Evolutionary conservation across 2,113 vertebrate species (phyloP).

Genomic region (Apaloderma vittatum): DNA sequence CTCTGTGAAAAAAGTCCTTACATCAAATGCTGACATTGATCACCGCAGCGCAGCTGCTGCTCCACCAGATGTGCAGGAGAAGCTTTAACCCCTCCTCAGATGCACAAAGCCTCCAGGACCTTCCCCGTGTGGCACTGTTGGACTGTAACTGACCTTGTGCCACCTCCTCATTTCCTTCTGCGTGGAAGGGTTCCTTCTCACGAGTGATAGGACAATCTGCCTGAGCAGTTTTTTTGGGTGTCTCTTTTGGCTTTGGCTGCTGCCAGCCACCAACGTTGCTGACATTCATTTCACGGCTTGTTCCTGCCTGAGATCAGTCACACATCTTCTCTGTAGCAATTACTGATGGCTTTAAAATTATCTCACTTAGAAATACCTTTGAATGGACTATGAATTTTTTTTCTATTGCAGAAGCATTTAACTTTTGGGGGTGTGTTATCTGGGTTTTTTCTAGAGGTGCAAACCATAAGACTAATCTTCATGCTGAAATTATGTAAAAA

Average conservation of each 20-base stretch:
- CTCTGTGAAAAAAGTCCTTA: background rate
- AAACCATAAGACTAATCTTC: background rate
- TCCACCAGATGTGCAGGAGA: constrained; percentile 42
- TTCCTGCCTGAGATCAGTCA: background rate
- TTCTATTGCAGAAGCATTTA: background rate
- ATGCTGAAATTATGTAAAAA: background rate
- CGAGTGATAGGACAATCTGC: fast-evolving
- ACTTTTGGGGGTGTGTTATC: background rate
- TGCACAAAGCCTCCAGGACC: background rate
- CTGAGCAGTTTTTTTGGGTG: background rate
- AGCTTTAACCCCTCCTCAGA: background rate
- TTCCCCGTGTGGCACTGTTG: fast-evolving
- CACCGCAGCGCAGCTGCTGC: constrained; percentile 35
- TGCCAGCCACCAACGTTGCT: fast-evolving
- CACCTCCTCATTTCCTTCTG: fast-evolving
- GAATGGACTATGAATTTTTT: background rate
- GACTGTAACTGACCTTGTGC: background rate
- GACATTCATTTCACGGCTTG: background rate
- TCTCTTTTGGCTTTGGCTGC: background rate
- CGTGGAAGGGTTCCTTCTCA: background rate
- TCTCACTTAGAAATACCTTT: background rate
- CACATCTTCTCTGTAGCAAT: background rate
- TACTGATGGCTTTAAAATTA: background rate
- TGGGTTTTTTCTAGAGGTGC: background rate
- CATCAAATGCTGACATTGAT: background rate